A percentile compares a stretch with the other conserved stretches of the same genome.
phyloP scores from a whole-genome alignment of 53 echinoderm and acorn worm genomes.

The Crossaster papposus region DNA sequence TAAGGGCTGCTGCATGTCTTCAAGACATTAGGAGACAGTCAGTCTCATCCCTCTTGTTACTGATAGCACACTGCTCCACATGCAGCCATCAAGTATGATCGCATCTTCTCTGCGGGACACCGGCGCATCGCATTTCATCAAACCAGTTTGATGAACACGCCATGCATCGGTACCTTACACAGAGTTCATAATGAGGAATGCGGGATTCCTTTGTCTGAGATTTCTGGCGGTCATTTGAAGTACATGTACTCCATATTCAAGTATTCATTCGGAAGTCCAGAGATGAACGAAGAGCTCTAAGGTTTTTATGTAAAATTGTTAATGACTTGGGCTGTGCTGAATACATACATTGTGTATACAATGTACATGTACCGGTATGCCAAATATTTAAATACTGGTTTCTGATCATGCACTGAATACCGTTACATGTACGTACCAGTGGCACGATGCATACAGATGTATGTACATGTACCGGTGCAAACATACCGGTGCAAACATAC shows the following conservation, averaged over 20 bases:
- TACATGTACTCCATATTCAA: not conserved
- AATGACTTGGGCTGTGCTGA: not conserved
- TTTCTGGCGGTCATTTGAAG: not conserved
- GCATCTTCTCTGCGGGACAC: slow-evolving; percentile 1
- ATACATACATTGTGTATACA: too few species aligned
- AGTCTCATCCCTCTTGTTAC: slow-evolving; percentile 46
- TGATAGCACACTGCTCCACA: not conserved
- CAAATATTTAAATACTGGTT: too few species aligned
- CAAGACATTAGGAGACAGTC: slow-evolving; percentile 40
- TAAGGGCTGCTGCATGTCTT: slow-evolving; percentile 10
- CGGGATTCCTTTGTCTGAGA: not conserved
- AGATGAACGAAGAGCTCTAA: not conserved
- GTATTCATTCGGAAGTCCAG: not conserved
- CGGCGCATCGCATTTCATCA: not conserved
- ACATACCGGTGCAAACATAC: too few species aligned
- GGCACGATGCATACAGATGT: too few species aligned
- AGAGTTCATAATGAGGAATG: slow-evolving; percentile 14
- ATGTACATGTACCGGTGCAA: too few species aligned
- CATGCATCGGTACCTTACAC: not conserved
- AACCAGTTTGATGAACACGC: not conserved
- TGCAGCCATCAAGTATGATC: not conserved
- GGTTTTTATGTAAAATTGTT: not conserved
- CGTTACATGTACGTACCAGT: too few species aligned
- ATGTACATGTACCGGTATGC: too few species aligned
- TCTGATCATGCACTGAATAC: too few species aligned